These are phyloP conservation scores for Bubalus kerabau DNA, from an alignment of 2,113 vertebrate genomes.

Conservation along the genomic window DNA sequence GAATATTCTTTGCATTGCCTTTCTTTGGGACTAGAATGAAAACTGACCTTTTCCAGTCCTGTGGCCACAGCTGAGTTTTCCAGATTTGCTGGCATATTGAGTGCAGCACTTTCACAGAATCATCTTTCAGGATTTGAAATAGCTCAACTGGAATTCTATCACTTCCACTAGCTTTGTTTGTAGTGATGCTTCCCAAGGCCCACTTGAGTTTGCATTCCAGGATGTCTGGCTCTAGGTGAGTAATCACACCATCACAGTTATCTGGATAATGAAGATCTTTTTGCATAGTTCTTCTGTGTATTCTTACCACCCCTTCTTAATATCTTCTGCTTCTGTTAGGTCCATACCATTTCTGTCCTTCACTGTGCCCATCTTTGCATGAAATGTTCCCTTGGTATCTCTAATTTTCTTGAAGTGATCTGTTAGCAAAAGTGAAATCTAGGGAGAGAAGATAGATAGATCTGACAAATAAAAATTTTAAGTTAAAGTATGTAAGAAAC, in stretches of 20 bases:
- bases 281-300: neutral
- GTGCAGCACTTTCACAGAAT: neutral
- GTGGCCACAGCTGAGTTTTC: neutral
- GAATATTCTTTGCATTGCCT: neutral
- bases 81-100: neutral
- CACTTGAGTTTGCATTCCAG: neutral
- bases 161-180: neutral
- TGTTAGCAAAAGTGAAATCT: neutral
- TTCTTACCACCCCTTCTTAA: neutral
- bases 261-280: neutral
- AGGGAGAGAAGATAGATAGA: neutral
- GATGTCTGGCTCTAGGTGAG: neutral
- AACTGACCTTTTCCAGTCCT: neutral
- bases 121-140: neutral
- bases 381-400: neutral
- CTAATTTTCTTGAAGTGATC: neutral
- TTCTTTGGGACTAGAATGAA: neutral
- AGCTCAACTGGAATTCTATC: neutral
- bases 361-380: neutral
- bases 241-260: neutral
- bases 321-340: neutral
- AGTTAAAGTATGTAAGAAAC: neutral
- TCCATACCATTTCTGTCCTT: neutral
- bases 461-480: neutral
- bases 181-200: neutral